These are phyloP conservation scores for Bradypodion pumilum DNA, from an alignment of 2,797 vertebrate genomes.

Conservation along the genomic window DNA sequence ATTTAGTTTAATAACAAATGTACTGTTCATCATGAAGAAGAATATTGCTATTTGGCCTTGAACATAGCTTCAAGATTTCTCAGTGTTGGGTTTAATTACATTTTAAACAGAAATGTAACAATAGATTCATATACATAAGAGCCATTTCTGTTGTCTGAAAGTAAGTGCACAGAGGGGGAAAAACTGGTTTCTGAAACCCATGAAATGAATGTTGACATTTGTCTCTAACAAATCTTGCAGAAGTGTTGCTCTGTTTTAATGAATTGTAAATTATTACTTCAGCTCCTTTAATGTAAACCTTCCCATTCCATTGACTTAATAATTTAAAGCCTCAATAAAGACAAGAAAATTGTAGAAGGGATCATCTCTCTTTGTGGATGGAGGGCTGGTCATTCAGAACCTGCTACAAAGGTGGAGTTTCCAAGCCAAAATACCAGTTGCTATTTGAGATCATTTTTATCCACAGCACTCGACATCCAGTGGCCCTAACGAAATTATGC, in stretches of 20 bases:
- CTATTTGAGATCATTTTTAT: slow-evolving; percentile 35
- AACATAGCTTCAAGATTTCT: not conserved
- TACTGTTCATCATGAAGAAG: no score
- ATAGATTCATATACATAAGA: not conserved
- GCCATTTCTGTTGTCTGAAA: slow-evolving; percentile 10
- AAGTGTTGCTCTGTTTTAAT: slow-evolving; percentile 4
- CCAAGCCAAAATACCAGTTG: slow-evolving; percentile 39
- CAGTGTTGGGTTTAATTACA: slow-evolving; percentile 8
- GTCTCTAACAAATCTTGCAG: slow-evolving; percentile 7
- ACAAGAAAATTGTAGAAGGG: slow-evolving; percentile 40
- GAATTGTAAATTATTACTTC: slow-evolving; percentile 23
- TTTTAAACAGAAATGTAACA: not conserved
- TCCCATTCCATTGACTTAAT: slow-evolving; percentile 42
- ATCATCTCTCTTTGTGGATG: slow-evolving; percentile 49
- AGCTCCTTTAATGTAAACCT: slow-evolving; percentile 48
- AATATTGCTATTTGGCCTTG: not conserved
- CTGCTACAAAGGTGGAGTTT: slow-evolving; percentile 15
- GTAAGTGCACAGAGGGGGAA: not conserved
- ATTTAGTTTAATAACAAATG: not conserved
- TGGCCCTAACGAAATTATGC: not conserved
- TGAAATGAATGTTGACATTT: not conserved
- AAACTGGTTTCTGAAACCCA: slow-evolving; percentile 16
- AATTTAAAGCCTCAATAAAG: slow-evolving; percentile 55
- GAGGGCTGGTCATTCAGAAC: slow-evolving; percentile 32
- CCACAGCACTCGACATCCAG: slow-evolving; percentile 24